Base-by-base conservation (phyloP, 2,888 invertebrate species). In the Xanthorhoe designata region DNA sequence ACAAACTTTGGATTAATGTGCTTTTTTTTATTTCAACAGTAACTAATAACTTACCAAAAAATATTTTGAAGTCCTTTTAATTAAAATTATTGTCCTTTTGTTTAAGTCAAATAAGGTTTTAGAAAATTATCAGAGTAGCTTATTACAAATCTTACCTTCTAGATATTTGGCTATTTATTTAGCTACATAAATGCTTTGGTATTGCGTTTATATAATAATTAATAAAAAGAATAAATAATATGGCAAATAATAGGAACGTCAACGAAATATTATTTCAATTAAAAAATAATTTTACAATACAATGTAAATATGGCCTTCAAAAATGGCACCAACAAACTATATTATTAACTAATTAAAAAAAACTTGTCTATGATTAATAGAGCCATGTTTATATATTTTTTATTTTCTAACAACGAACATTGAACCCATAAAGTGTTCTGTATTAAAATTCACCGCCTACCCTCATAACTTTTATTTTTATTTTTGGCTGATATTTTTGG, bases 221-320 rank as follows among this genome's bases (percentile, higher is more conserved):
- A 52, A 59, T 17, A 47, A 47, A 47, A 17, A 17, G 63, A 57
- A 69, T 66, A 68, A 69, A 73, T 68, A 73, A 71, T 58, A 87
- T 87, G 85, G 86, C 86, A 86, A 85, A 83, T 73, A 66, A 82
- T 81, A 86, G 83, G 83, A 87, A 73, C 71, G 56, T 69, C 42
- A 29, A 66, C 49, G 51, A 64, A 70, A 61, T 64, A 63, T 74
- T 72, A 70, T 62, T 70, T 69, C 59, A 69, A 64, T 29, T 19
- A 24, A 24, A 24, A 63, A 52, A 64, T 42, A 13, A 42, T 13
- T 35, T 51, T 35, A 60, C 29, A 2, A 50, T 60, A 60, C 63
- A 53, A 58, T 61, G 61, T 54, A 66, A 63, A 45, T 57, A 64
- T 60, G 19, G 54, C 66, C 51, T 60, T 60, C 6, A 57, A 47